phyloP scores from a whole-genome alignment of 92 coral and sea anemone genomes.

The Metridium senile region DNA sequence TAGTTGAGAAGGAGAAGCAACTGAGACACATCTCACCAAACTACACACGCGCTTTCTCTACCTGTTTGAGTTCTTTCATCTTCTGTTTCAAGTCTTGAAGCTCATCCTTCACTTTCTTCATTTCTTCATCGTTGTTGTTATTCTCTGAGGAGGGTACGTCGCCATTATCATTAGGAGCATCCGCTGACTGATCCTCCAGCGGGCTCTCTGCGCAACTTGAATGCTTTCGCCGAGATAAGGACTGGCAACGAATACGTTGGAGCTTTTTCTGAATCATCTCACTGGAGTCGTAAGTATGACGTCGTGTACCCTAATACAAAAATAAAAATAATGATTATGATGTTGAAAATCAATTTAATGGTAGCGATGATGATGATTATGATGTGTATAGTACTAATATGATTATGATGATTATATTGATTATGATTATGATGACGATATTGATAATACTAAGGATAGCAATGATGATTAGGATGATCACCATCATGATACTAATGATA shows the following conservation, averaged over 20 bases:
- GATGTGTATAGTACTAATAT: background rate
- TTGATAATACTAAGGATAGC: background rate
- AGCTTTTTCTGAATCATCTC: constrained; percentile 59
- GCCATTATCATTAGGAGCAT: background rate
- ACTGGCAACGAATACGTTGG: constrained; percentile 39
- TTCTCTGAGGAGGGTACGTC: constrained; percentile 5
- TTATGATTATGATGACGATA: background rate
- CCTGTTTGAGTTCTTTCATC: constrained; percentile 57
- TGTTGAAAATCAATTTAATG: background rate
- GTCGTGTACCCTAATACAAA: constrained; percentile 35
- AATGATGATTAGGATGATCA: background rate
- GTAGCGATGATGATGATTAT: background rate
- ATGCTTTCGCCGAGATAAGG: constrained; percentile 27
- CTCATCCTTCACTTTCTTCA: constrained; percentile 61
- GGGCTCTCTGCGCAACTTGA: constrained; percentile 15
- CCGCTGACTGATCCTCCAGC: constrained; percentile 12
- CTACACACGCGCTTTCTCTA: background rate
- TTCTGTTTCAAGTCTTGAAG: constrained; percentile 64
- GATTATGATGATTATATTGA: background rate
- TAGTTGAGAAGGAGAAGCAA: no score
- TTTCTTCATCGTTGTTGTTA: constrained; percentile 38
- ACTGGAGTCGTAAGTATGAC: constrained; percentile 66
- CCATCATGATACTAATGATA: background rate
- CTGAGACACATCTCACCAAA: no score
- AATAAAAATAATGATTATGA: background rate